Base-by-base conservation (phyloP, 2,888 invertebrate species). In the Xestia c-nigrum region DNA sequence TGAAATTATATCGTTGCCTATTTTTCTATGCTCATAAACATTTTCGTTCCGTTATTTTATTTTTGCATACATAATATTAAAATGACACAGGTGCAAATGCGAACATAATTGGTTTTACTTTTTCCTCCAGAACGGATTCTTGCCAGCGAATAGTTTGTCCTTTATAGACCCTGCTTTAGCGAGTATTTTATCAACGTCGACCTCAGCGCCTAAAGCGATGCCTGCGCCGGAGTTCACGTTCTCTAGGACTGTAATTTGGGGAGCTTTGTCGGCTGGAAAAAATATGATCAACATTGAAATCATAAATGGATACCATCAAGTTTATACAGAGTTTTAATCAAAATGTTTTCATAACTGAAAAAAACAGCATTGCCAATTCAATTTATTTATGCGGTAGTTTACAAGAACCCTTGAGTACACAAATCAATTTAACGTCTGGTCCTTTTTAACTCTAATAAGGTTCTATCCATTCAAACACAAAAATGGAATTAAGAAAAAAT, bases 201-300 rank as follows among this genome's bases (percentile, higher is more conserved):
- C 10, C 24, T 65, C 38, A 16, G 50, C 65, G 4, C 64, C 78
- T 5, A 79, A n/a, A 43, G 72, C 72, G 50, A 77, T 24, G 52
- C 64, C 72, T 19, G 69, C 64, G 21, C 72, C 78, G 3, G 79
- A 57, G 68, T 72, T 79, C 12, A 77, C 72, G n/a, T 79, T 72
- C 24, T 79, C 72, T 3, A 79, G 24, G 0, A 79, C 43, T 21
- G 21, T 46, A 7, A 77, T 59, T 31, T 79, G 78, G 10, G 79
- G 72, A n/a, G 55, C 4, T 47, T 52, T 64, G 1, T 72, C 50
- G 10, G n/a, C 79, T 79, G 79, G 65, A 79, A 79, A 10, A 55
- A 9, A 59, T 5, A 57, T 57, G 14, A 57, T n/a, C 10, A 55
- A 12, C 12, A n/a, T 55, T n/a, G 12, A 57, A 24, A 57, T 14